Evolutionary conservation across 2,888 invertebrate genomes (phyloP).

Genomic region (Caenorhabditis sp.): DNA sequence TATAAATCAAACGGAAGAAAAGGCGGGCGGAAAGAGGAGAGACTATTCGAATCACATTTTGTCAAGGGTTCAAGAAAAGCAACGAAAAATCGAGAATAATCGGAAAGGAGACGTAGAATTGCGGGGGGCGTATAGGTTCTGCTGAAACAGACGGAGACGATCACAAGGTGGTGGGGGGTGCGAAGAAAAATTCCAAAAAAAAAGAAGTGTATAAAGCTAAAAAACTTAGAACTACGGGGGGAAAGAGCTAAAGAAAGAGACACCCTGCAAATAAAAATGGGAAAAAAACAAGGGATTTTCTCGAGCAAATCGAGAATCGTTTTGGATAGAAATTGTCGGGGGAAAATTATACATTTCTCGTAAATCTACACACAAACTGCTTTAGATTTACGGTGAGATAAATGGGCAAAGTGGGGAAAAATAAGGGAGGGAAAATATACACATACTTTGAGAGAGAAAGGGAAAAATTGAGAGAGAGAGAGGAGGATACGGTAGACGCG

Average conservation of each 20-base stretch:
- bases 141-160: conserved; percentile 12
- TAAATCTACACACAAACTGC: not conserved
- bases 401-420: no score
- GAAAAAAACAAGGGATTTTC: not conserved
- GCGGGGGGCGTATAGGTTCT: no score
- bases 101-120: conserved; percentile 15
- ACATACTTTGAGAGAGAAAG: conserved; percentile 30
- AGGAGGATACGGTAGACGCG: not conserved
- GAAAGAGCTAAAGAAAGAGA: conserved; percentile 10
- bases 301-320: not conserved
- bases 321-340: not conserved
- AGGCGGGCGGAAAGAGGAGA: conserved; percentile 2
- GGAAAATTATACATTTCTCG: conserved; percentile 1
- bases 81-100: conserved; percentile 6
- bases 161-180: conserved; percentile 27
- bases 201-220: not conserved
- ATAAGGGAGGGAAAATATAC: conserved; percentile 43
- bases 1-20: not conserved
- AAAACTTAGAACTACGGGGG: conserved; percentile 2
- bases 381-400: conserved; percentile 13
- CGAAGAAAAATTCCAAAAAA: conserved; percentile 1
- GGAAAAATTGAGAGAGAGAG: not conserved
- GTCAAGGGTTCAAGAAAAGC: conserved; percentile 8
- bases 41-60: conserved; percentile 44
- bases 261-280: conserved; percentile 18